Evolutionary conservation across 64 coral and sea anemone species (phyloP).

Genomic region (Dendrophyllia cribrosa): DNA sequence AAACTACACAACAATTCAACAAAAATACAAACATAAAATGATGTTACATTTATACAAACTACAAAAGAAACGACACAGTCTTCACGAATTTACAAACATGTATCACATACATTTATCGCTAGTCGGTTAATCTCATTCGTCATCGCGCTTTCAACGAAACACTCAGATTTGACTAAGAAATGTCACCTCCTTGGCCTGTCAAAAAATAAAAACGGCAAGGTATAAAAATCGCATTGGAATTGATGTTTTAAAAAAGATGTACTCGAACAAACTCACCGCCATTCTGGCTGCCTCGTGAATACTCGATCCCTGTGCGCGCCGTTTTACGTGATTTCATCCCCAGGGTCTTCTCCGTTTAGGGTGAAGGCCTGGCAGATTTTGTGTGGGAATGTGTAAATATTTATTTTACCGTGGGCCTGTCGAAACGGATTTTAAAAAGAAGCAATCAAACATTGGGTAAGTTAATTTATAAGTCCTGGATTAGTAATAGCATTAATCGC

Average conservation of each 20-base stretch:
- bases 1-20: background rate
- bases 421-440: background rate
- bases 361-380: background rate
- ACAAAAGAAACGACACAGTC: background rate
- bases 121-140: constrained; percentile 14
- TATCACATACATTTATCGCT: background rate
- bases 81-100: background rate
- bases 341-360: background rate
- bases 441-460: background rate
- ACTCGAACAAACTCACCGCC: constrained; percentile 1
- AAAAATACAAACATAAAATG: background rate
- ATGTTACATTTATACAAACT: background rate
- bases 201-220: background rate
- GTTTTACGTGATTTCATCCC: background rate
- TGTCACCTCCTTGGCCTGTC: constrained; percentile 1
- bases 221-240: background rate
- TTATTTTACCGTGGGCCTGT: no score
- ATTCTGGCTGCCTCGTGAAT: constrained; percentile 27
- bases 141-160: constrained; percentile 26
- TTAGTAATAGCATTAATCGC: no score
- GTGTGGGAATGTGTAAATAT: no score
- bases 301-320: background rate
- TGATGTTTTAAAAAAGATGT: background rate
- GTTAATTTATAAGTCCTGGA: no score
- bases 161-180: constrained; percentile 57